Evolutionary conservation across 2,888 invertebrate genomes (phyloP), one percentile per base, ranked within the genome.

Genomic region (Pollenia griseotomentosa): DNA sequence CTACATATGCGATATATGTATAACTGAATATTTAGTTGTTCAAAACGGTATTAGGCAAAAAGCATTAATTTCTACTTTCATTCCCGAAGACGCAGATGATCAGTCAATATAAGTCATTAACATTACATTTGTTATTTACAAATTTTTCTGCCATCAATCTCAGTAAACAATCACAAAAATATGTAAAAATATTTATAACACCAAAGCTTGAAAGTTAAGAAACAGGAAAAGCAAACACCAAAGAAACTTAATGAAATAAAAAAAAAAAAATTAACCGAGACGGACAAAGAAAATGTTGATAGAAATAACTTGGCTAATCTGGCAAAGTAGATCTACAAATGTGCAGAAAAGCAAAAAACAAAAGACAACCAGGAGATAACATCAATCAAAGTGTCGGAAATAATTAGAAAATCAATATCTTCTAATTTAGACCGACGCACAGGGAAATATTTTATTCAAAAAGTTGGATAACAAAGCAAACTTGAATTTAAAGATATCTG

Each of bases 351-450:
- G 19, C 19, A 55, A 68, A 51, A 5, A 33, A 33, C 33, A 4
- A 33, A 1, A 16, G 5, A 7, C 19, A 63, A 40, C 40, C 33
- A 46, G 48, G 48, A 40, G 61, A 42, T 73, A 82, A 73, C 78
- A 85, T 85, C 81, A 82, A 85, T 85, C 85, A 85, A 82, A 66
- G 14, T 78, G 77, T 78, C 81, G 66, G 16, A 73, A 82, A 57
- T 66, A 85, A 85, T 85, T 82, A 78, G 77, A 73, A 78, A 74
- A 82, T 82, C 82, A 74, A 80, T 85, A 61, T 82, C 53, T 81
- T 73, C 44, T 40, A 23, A 73, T 59, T 53, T 55, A 65, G 23
- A 19, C 61, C 53, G 14, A 33, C 33, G 33, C 33, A 33, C 4
- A 33, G 33, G 33, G 33, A 33, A 33, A 33, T 33, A 33, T 33